Evolutionary conservation across 1,140 invertebrate species (phyloP).

Genomic region (Eupristina koningsbergeri): DNA sequence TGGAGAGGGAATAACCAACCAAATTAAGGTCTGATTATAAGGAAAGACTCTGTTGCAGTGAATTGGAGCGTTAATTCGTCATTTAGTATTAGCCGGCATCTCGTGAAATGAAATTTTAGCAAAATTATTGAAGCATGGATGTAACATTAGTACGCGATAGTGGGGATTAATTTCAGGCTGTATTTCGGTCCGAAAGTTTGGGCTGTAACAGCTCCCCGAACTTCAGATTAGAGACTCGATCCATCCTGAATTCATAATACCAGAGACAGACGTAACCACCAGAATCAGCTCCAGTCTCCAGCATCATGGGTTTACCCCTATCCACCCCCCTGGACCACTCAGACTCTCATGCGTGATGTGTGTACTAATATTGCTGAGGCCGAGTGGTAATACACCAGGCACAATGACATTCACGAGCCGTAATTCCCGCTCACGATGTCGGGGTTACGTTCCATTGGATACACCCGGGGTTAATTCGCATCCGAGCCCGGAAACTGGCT

Average conservation of each 20-base stretch:
- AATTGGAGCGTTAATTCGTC: not conserved
- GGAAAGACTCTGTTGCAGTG: not conserved
- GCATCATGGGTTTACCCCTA: not conserved
- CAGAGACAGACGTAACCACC: not conserved
- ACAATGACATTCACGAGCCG: constrained; percentile 52
- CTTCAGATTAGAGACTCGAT: not conserved
- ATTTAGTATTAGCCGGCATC: too few species aligned
- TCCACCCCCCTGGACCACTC: not conserved
- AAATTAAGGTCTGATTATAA: not conserved
- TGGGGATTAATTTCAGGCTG: not conserved
- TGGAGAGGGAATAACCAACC: too few species aligned
- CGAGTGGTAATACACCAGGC: constrained; percentile 49
- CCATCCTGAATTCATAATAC: constrained; percentile 33
- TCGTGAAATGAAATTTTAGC: too few species aligned
- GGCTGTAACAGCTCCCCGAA: not conserved
- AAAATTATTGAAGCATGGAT: too few species aligned
- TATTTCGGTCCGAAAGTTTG: not conserved
- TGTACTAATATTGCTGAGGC: constrained; percentile 49
- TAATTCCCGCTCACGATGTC: constrained; percentile 45
- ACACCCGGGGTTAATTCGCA: constrained; percentile 22
- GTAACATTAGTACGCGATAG: too few species aligned
- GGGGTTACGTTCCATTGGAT: constrained; percentile 23
- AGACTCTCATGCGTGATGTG: constrained; percentile 2
- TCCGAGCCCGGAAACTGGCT: constrained; percentile 7
- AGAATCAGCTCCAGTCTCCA: not conserved